Evolutionary conservation across 2,113 vertebrate genomes (phyloP), one percentile per base, ranked within the genome.

Genomic region (Phylloscopus trochilus): DNA sequence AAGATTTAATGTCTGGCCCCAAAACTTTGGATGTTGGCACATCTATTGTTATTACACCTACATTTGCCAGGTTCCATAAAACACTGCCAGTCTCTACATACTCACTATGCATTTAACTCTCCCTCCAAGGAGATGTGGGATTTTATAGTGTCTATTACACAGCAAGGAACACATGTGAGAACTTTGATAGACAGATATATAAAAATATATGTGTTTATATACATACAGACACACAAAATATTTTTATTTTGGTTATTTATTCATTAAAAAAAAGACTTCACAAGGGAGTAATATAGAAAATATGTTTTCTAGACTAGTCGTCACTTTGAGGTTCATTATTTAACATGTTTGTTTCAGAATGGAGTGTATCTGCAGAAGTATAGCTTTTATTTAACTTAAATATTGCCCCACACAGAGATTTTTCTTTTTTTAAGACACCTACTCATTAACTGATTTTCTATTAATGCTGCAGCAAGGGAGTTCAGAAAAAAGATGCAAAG

Each of bases 31-130:
- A 85, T 70, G 44, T 80, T 92, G 72, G 73, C 89, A 35, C 3
- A 15, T 64, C 64, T 87, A 73, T 62, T 8, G 2, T 63, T 98
- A 85, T 91, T 95, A 82, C 47, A 92, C 13, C 24, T 75, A 30
- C 16, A 13, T 75, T 91, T 93, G 49, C 78, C 89, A 96, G 93
- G 60, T 88, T 95, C 96, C 76, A 89, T 94, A 60, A 85, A 95
- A 83, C n/a, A 60, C 56, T 76, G 47, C 53, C 55, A 87, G 37
- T 39, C 60, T 67, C 31, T 67, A 26, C 69, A 60, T n/a, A 18
- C 3, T 62, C 1, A 0, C 19, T 12, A 24, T 49, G 39, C 23
- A 75, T 55, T 60, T 53, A 75, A 33, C n/a, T 60, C n/a, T 87
- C 31, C 37, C 68, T 93, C 81, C 78, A 47, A 78, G 81, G 52